Percentiles rank a stretch among this genome's conserved stretches.
Evolutionary conservation across 2,113 vertebrate species (phyloP).

Genomic region (Odocoileus hemionus): DNA sequence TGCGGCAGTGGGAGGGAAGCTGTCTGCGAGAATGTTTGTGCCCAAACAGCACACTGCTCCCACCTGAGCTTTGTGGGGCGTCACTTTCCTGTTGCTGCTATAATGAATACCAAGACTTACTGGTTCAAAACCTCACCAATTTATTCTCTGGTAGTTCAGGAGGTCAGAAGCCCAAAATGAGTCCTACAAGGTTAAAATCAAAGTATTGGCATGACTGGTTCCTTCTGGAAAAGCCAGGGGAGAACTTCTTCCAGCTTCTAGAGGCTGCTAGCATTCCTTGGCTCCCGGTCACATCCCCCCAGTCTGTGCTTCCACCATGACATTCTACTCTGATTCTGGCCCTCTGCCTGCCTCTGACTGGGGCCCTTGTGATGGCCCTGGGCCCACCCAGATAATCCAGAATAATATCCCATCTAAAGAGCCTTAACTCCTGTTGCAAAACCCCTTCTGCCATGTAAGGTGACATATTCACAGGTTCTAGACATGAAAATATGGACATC

Average conservation of each 20-base stretch:
- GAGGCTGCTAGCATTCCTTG: not conserved
- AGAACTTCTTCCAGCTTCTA: not conserved
- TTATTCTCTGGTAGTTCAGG: not conserved
- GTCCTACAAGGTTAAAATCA: not conserved
- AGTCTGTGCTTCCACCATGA: accelerated
- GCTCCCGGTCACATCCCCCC: not conserved
- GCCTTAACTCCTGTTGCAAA: not conserved
- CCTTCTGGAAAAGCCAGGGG: not conserved
- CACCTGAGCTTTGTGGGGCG: not conserved
- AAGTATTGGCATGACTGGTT: not conserved
- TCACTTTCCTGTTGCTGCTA: not conserved
- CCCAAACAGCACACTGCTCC: not conserved
- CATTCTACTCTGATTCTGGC: not conserved
- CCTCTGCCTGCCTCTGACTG: not conserved
- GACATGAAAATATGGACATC: not conserved
- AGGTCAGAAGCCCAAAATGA: not conserved
- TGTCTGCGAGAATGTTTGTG: accelerated
- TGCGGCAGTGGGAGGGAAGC: accelerated
- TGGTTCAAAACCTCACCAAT: not conserved
- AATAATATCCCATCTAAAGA: not conserved
- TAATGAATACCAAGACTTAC: not conserved
- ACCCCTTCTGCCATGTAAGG: not conserved
- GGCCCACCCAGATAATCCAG: not conserved
- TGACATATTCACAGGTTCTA: not conserved
- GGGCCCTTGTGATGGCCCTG: not conserved